Evolutionary conservation across 1,140 invertebrate species (phyloP), one percentile per base, ranked within the genome.

Genomic region (Trinorchestia longiramus): DNA sequence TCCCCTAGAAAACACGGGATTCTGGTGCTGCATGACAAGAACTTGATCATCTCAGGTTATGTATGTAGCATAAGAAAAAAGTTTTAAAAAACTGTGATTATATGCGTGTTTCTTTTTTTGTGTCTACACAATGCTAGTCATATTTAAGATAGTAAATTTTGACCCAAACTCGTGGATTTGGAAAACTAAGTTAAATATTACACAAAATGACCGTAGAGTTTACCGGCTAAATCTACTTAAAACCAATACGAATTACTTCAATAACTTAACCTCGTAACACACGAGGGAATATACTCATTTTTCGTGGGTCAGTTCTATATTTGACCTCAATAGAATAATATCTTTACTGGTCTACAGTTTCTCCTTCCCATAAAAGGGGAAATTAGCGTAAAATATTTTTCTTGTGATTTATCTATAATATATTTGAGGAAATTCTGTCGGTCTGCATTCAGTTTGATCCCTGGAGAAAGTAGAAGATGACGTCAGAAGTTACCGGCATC

Each of bases 401-500:
- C 62, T 3, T 11, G 28, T 77, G 62, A 77, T n/a, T n/a, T n/a
- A n/a, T n/a, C n/a, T n/a, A n/a, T n/a, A n/a, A n/a, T n/a, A n/a
- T 77, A 77, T 77, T 77, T 23, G 62, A 19, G 62, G 62, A 77
- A 19, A 77, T 77, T 77, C 62, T 77, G 62, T 11, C 15, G 62
- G 62, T 77, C 62, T 77, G 62, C 62, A 77, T 77, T 77, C 15
- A 77, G 62, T 36, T 77, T 53, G 41, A 87, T 40, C 87, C 40
- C 36, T 42, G 88, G 43, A 90, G 88, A 90, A 15, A 41, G 11
- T 42, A 28, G 88, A 90, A 36, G 96, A 95, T 94, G 95, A 95
- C 92, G 95, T 62, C 95, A 94, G 8, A 40, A 94, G 43, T 44
- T 94, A 44, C 57, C 77, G 95, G 45, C 57, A n/a, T 43, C 95